A percentile compares a stretch with the other conserved stretches of the same genome.
Evolutionary conservation across 2,797 vertebrate genomes (phyloP).

Genomic region (Xiphophorus birchmanni): DNA sequence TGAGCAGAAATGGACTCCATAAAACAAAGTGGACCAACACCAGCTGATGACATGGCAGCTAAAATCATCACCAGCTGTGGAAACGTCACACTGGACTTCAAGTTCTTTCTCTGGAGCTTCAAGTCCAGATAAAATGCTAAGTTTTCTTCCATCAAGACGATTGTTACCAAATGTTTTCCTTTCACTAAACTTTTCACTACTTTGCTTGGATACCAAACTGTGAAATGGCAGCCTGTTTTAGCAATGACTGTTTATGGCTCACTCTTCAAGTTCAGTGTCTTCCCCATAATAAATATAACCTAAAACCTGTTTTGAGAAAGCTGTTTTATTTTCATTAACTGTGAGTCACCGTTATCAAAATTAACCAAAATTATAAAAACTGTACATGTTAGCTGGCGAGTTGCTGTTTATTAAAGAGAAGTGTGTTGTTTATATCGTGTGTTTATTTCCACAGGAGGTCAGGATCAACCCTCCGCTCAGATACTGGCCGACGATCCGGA

Average conservation of each 20-base stretch:
- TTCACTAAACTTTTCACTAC: neutral
- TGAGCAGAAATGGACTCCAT: neutral
- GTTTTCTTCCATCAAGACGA: neutral
- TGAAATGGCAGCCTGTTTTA: neutral
- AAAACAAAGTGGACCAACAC: neutral
- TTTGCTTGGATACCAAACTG: neutral
- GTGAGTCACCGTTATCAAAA: neutral
- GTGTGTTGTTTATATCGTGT: constrained; percentile 25
- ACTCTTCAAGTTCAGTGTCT: neutral
- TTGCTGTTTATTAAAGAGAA: neutral
- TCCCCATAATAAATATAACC: too few relatives aligned
- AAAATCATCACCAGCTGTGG: neutral
- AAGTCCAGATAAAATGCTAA: neutral
- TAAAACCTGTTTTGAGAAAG: neutral
- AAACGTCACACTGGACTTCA: neutral
- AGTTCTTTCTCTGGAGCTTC: neutral
- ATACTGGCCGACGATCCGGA: constrained; percentile 93
- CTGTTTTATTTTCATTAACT: neutral
- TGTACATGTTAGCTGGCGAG: neutral
- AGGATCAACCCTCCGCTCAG: constrained; percentile 88
- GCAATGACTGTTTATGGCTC: neutral
- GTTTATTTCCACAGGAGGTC: constrained; percentile 90
- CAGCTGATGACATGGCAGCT: neutral
- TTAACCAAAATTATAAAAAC: too few relatives aligned
- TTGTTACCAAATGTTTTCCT: neutral